Evolutionary conservation across 1,140 invertebrate genomes (phyloP), one percentile per base, ranked within the genome.

Genomic region (Drosophila simulans): DNA sequence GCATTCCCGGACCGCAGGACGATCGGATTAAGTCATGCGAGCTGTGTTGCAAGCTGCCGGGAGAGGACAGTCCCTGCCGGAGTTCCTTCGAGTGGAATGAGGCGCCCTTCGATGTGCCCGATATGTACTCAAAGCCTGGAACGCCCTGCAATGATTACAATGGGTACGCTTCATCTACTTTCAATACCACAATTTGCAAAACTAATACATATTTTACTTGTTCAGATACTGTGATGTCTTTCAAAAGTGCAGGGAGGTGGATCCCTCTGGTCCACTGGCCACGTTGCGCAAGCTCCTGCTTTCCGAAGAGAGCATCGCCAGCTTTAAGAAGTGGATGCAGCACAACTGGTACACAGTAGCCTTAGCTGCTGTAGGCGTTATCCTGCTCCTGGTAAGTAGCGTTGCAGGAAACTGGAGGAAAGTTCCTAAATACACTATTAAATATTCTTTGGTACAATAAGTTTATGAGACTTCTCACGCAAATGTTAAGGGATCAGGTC

Each of bases 141-240:
- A 98, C 97, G 27, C 98, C 98, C 0, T 99, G 99, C 92, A 98
- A 99, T 92, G 97, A 99, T 92, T 99, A 99, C 93, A 98, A 98
- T 91, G 99, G 98, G 75, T 94, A 59, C 34, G 62, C 20, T 43
- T 31, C 4, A n/a, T 37, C 15, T n/a, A 27, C 43, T 1, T 2
- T 5, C 0, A 0, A 22, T 4, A 5, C 2, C 17, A 22, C 15
- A 17, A 17, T 17, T 43, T 11, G 17, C 4, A 8, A 11, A 0
- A 15, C 10, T 15, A 39, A n/a, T 35, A 8, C 1, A 4, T 57
- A 0, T 8, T 20, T 4, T 5, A 17, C 43, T 80, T 31, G 1
- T 76, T 15, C 73, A 94, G 94, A 15, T 99, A 99, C 93, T 99
- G 99, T 93, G 99, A 99, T 93, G 98, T 99, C 40, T 99, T 99